Evolutionary conservation across 53 echinoderm and acorn worm species (phyloP).

Genomic region (Patiria pectinifera): DNA sequence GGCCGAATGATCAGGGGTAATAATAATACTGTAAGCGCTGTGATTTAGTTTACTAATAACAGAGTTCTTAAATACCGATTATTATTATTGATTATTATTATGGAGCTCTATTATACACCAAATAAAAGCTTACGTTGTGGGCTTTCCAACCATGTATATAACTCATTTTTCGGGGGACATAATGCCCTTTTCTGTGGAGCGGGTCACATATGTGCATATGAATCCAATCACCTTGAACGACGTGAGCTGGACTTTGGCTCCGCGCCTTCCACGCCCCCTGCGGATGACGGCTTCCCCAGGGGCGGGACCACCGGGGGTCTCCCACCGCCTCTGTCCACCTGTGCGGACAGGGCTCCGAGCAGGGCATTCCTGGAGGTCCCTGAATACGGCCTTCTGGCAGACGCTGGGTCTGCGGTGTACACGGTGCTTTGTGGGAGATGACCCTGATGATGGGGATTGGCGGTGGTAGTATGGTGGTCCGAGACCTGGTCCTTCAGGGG

Average conservation of each 20-base stretch:
- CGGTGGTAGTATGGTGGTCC: constrained; percentile 52
- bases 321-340: constrained; percentile 26
- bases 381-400: constrained; percentile 61
- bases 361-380: constrained; percentile 80
- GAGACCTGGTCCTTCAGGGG: constrained; percentile 70
- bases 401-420: constrained; percentile 32
- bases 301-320: constrained; percentile 75
- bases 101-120: no score
- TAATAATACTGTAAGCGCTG: no score
- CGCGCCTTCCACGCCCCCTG: constrained; percentile 27
- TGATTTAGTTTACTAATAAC: no score
- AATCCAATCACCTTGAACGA: constrained; percentile 24
- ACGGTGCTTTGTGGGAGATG: background rate
- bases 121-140: no score
- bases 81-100: no score
- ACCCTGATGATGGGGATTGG: constrained; percentile 16
- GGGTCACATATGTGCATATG: background rate
- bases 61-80: no score
- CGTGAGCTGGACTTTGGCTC: constrained; percentile 19
- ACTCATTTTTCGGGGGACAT: no score
- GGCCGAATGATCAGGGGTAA: no score
- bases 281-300: constrained; percentile 66
- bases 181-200: no score
- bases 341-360: constrained; percentile 65
- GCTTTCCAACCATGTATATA: no score